Conservation (phyloP, 1,140 invertebrate species). For the Orius insidiosus region DNA sequence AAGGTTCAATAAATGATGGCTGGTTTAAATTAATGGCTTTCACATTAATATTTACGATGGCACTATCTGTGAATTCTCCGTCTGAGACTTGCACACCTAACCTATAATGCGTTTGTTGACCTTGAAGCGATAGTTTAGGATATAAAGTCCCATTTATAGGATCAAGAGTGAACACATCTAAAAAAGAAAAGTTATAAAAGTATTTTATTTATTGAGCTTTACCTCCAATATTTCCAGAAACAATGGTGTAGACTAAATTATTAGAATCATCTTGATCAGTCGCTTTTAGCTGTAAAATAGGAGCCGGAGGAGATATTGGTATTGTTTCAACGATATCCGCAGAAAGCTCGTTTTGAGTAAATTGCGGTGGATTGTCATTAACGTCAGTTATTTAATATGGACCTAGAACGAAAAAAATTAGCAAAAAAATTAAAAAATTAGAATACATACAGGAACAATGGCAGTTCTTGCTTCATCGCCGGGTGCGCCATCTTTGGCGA, state of each 20-base stretch:
- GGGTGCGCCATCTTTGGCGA: conserved; percentile 62
- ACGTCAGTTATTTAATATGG: conserved; percentile 59
- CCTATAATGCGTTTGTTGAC: conserved; percentile 41
- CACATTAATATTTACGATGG: conserved; percentile 57
- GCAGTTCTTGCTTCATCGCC: conserved; percentile 42
- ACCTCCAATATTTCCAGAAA: conserved; percentile 49
- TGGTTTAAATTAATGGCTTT: conserved; percentile 69
- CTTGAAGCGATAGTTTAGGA: conserved; percentile 47
- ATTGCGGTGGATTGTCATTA: conserved; percentile 69
- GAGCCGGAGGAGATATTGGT: conserved; percentile 51
- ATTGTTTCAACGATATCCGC: conserved; percentile 70
- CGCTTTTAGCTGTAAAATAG: conserved; percentile 60
- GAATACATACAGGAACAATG: conserved; percentile 46
- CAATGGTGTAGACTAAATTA: conserved; percentile 53
- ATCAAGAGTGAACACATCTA: conserved; percentile 54
- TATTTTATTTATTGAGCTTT: conserved; percentile 21
- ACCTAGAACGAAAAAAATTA: conserved; percentile 28
- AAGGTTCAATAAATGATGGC: conserved; percentile 62
- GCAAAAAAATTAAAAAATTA: not conserved
- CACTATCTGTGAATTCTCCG: conserved; percentile 44
- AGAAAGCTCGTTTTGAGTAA: conserved; percentile 52
- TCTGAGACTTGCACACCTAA: conserved; percentile 58
- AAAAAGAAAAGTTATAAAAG: conserved; percentile 2
- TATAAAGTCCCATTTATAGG: conserved; percentile 56
- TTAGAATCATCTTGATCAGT: conserved; percentile 64